Evolutionary conservation across 92 coral and sea anemone genomes (phyloP), one percentile per base, ranked within the genome.

Genomic region (Bergia puertoricense): DNA sequence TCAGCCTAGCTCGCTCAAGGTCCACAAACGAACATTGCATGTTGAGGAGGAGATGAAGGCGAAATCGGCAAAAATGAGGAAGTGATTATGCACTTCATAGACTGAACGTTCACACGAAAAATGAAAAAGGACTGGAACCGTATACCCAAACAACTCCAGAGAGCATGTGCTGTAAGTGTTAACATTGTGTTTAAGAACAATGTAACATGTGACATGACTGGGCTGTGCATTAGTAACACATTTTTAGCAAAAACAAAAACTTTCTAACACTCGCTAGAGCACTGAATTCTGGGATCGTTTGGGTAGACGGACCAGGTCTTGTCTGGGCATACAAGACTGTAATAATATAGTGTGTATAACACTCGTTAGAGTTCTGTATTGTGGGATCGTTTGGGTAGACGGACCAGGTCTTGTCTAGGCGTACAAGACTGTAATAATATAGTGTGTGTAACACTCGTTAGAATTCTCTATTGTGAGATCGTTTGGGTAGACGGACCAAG

Each of bases 21-120:
- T 92, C 36, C 94, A 92, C 48, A 92, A 92, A 80, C 91, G 91
- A 89, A 92, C 94, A 1, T 77, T 92, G 79, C 94, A 92, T 67
- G 90, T 85, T 10, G 90, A 92, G 44, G 83, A 86, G 8, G 83
- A 77, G 62, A 65, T 57, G 89, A 84, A 71, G 44, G 78, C 79
- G 9, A 84, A 84, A 71, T 42, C 87, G 48, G 79, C 59, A 16
- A 84, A 84, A 44, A 18, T 38, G 37, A 72, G 45, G 22, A 84
- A 84, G 11, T 84, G 77, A 84, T 50, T 66, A 11, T 39, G 20
- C 66, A 36, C 43, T 37, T 73, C 77, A 22, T 18, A 6, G 18
- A 80, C 43, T 14, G 30, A 77, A 6, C 77, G 4, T 2, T 73
- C 77, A 22, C 69, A 20, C 18, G 20, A 57, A 62, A 62, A 16